Evolutionary conservation across 2,888 invertebrate species (phyloP).

Genomic region (Nematopogon swammerdamellus): DNA sequence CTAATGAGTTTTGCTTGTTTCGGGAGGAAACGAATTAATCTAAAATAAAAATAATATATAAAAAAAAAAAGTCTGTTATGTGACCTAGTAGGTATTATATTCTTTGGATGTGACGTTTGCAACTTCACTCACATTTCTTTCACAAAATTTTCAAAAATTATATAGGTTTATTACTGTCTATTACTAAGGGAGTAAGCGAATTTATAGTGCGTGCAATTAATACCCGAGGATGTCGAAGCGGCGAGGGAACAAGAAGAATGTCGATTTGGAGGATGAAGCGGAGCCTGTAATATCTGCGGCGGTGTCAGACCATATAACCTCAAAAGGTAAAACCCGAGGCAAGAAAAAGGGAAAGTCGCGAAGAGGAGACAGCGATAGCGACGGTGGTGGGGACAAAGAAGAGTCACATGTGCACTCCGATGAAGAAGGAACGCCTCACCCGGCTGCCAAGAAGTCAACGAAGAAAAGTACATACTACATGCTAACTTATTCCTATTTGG

Average conservation of each 20-base stretch:
- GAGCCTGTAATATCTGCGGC: conserved; percentile 31
- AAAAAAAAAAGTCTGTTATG: no score
- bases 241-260: conserved; percentile 55
- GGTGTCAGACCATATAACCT: conserved; percentile 39
- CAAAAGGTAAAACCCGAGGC: conserved; percentile 47
- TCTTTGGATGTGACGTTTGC: no score
- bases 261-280: conserved; percentile 51
- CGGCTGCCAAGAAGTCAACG: conserved; percentile 43
- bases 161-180: no score
- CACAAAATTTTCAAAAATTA: no score
- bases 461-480: conserved; percentile 40
- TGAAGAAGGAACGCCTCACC: conserved; percentile 37
- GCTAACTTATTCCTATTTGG: background rate
- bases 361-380: conserved; percentile 36
- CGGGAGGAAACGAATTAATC: no score
- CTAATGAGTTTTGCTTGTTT: no score
- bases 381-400: conserved; percentile 24
- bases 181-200: no score
- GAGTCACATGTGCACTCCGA: conserved; percentile 28
- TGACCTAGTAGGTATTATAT: no score
- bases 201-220: no score
- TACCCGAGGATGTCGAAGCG: conserved; percentile 53
- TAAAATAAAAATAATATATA: no score
- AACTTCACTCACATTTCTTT: no score
- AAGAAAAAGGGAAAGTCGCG: conserved; percentile 33